Base-by-base conservation (phyloP, 2,797 vertebrate species). In the Oophaga sylvatica region DNA sequence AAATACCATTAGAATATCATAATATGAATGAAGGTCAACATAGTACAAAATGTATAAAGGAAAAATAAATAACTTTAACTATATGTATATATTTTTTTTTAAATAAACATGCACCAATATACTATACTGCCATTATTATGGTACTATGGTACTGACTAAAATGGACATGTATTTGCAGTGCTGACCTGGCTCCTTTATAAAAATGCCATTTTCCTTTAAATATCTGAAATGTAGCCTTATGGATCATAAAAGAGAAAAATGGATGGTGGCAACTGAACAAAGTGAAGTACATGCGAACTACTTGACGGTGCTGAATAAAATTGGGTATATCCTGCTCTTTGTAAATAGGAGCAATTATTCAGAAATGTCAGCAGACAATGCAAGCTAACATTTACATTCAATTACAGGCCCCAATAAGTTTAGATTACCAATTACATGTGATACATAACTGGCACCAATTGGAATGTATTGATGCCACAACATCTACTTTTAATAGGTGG, bases 381-480 rank as follows among this genome's bases (percentile, higher is more conserved):
- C 9, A 20, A 9, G 31, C 35, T 73, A 45, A 73, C 35, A 73
- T 73, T 45, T 73, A 45, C 4, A 31, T 73, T 20, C 17, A 73
- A 73, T 73, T 41, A 73, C 35, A 41, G 70, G 35, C 29, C 68
- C 31, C 68, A 71, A 71, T 71, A 71, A 35, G 29, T 71, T 71
- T 71, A 35, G 31, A 71, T 71, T 41, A 71, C 68, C 68, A 71
- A 71, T 35, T 73, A 41, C 70, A 41, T 10, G 41, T 73, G 70
- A 73, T 73, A 35, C 70, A 73, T 73, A 17, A 12, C 67, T 31
- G 29, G 16, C 29, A 70, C 15, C 67, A 31, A 17, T 17, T 70
- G 31, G 29, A 70, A 70, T 70, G 63, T 67, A 67, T 67, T 12
- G 26, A 31, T 26, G 26, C 65, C 65, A 26, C 26, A 29, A 26